Evolutionary conservation across 2,113 vertebrate genomes (phyloP), one percentile per base, ranked within the genome.

Genomic region (Alethe castanea): DNA sequence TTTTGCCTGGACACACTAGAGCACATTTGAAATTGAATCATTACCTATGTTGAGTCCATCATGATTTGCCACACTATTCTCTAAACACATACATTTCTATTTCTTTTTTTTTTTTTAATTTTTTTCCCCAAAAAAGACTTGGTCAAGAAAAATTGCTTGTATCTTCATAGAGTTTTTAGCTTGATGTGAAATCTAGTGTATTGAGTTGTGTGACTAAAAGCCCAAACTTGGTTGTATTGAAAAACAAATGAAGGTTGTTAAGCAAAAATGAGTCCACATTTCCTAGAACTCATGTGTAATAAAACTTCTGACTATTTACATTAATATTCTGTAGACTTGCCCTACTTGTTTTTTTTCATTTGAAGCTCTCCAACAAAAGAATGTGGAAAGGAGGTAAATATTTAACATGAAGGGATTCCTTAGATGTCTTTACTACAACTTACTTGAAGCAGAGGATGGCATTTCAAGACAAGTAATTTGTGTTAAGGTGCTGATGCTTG

Each of bases 341-440:
- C 64, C 7, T 31, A 28, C 52, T 66, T 80, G 6, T 12, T 47
- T 2, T 12, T 81, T 72, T 79, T 81, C 23, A 19, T 69, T 86
- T 84, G 67, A 86, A 92, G 3, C 14, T 52, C 44, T 79, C 38
- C 19, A 19, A 65, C 48, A 71, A 77, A 85, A 84, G 56, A 90
- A 86, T 90, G 38, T 72, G 62, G 79, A 82, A 81, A 70, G 15
- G 25, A 65, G n/a, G 40, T 57, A 93, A 96, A 94, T 91, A 95
- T 95, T 95, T 92, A 87, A 83, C 17, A 60, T 31, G 9, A 82
- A 70, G 24, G 15, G 36, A 87, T 87, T 89, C 69, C n/a, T 83
- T 77, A 60, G 29, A 62, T 60, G 20, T 48, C 52, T 79, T 86
- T 60, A 26, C 11, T 74, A 57, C 47, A 87, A 74, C 35, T 81